Percentiles rank a stretch among this genome's conserved stretches.
phyloP scores from a whole-genome alignment of 2,888 invertebrate genomes.

The Eretmocerus hayati region DNA sequence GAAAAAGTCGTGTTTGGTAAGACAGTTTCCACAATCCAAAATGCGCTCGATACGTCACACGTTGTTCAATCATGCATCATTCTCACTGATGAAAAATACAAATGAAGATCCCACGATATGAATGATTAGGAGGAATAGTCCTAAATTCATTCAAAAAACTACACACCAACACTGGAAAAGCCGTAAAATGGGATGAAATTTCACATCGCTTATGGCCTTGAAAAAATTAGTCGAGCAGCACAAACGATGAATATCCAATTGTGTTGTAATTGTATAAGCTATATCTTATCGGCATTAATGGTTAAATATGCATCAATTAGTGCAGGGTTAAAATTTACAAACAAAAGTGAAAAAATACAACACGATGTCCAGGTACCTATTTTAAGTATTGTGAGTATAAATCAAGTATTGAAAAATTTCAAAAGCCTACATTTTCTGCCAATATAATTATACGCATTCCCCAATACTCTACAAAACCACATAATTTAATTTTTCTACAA shows the following conservation, averaged over 20 bases:
- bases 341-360: background rate
- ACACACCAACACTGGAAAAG: background rate
- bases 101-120: too few species aligned
- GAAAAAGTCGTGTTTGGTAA: background rate
- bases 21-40: background rate
- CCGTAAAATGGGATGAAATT: background rate
- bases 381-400: background rate
- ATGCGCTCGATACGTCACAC: background rate
- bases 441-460: background rate
- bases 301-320: constrained; percentile 12
- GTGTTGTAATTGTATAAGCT: background rate
- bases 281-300: constrained; percentile 7
- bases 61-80: too few species aligned
- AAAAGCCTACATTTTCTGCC: too few species aligned
- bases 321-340: constrained; percentile 15
- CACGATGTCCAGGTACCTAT: background rate
- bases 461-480: background rate
- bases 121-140: too few species aligned
- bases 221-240: constrained; percentile 2
- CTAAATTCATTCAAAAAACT: too few species aligned
- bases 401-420: background rate
- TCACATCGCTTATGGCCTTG: constrained; percentile 15
- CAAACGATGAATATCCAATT: constrained; percentile 3
- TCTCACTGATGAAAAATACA: too few species aligned
- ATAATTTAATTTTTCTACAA: background rate